Conservation (phyloP, 2,797 vertebrate genomes). For the Lepilemur ruficaudatus region DNA sequence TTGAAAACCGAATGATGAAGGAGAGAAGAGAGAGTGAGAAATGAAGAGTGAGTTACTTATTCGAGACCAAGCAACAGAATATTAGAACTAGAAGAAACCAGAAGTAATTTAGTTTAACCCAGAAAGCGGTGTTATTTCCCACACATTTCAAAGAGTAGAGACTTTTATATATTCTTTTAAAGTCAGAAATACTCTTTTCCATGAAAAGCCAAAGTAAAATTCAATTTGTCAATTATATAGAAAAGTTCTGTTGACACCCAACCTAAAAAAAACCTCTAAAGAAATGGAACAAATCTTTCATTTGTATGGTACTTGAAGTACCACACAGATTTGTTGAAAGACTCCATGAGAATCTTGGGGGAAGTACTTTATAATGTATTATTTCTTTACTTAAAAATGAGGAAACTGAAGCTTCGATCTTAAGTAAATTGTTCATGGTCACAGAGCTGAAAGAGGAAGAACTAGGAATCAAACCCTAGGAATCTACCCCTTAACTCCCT, state of each 20-base stretch:
- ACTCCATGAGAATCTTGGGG: neutral
- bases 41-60: neutral
- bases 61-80: neutral
- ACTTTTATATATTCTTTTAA: neutral
- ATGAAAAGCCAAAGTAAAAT: conserved; percentile 32
- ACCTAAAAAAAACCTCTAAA: neutral
- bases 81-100: neutral
- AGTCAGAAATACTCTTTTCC: neutral
- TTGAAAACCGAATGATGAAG: neutral
- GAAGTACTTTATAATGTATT: neutral
- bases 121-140: neutral
- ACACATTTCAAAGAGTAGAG: neutral
- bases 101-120: neutral
- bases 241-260: neutral
- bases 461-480: neutral
- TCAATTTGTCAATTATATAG: neutral
- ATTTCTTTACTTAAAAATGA: neutral
- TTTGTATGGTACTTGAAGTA: neutral
- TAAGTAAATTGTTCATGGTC: neutral
- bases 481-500: neutral
- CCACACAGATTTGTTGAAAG: neutral
- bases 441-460: neutral
- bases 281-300: neutral
- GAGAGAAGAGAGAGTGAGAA: neutral
- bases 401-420: neutral